Percentiles rank a stretch among this genome's conserved stretches.
These are phyloP conservation scores for Danio choprae DNA, from an alignment of 2,797 vertebrate genomes.

Conservation along the genomic window DNA sequence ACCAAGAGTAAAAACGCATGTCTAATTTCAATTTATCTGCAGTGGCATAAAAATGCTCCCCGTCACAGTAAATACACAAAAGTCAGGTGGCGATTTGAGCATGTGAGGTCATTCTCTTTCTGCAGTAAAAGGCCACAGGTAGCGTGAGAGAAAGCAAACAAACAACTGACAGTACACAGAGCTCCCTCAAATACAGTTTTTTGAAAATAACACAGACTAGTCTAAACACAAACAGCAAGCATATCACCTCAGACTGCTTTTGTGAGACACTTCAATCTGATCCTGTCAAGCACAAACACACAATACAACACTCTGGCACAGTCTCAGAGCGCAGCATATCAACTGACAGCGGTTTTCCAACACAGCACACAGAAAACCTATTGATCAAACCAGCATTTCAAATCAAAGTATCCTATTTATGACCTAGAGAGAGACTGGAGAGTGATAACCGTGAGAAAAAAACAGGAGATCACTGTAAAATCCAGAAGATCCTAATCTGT, in stretches of 20 bases:
- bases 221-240: constrained; percentile 20
- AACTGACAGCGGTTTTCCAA: neutral
- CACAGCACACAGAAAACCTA: neutral
- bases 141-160: constrained; percentile 2
- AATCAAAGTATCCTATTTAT: neutral
- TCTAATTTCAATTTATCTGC: neutral
- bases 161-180: neutral
- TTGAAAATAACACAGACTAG: neutral
- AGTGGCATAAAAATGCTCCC: neutral
- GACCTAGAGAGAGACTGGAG: neutral
- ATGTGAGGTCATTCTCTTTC: neutral
- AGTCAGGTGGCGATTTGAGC: neutral
- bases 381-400: neutral
- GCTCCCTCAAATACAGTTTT: neutral
- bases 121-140: neutral
- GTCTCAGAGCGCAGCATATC: neutral
- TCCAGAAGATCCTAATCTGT: neutral
- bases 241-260: neutral
- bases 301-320: neutral
- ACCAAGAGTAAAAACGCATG: neutral
- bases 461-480: neutral
- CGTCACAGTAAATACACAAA: neutral
- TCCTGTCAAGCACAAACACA: neutral
- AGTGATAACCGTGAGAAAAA: neutral
- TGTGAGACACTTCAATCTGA: constrained; percentile 8